phyloP scores from a whole-genome alignment of 2,797 vertebrate genomes.

The Nyctalus aviator region DNA sequence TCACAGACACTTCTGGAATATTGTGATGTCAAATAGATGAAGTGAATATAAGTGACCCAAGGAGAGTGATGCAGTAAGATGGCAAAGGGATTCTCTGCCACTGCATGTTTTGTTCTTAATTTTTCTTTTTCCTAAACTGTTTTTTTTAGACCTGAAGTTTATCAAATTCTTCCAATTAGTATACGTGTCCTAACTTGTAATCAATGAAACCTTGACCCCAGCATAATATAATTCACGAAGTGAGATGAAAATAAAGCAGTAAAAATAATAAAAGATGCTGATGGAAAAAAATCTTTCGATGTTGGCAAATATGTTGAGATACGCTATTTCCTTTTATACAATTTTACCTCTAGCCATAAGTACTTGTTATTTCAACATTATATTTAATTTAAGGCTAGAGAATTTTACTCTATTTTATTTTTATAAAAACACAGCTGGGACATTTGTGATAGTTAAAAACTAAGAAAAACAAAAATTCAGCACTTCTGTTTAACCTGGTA shows the following conservation, averaged over 20 bases:
- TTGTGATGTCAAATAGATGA: background rate
- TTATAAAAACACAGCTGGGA: background rate
- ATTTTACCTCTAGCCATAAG: background rate
- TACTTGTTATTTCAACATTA: conserved; percentile 18
- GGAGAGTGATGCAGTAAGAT: background rate
- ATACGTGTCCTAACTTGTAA: background rate
- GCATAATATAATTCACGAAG: background rate
- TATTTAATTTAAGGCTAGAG: conserved; percentile 17
- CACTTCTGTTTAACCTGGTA: background rate
- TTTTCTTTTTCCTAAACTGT: background rate
- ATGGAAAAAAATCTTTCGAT: background rate
- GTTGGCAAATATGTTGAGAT: background rate
- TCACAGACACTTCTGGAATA: background rate
- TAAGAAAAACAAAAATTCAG: background rate
- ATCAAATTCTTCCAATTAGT: background rate
- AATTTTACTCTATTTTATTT: background rate
- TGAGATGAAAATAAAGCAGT: background rate
- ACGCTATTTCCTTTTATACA: background rate
- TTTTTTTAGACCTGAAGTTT: conserved; percentile 1
- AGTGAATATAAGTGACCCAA: background rate
- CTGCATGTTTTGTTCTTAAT: background rate
- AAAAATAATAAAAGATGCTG: background rate
- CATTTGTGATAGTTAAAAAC: background rate
- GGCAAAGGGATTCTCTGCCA: background rate
- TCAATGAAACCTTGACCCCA: background rate